Evolutionary conservation across 2,113 vertebrate genomes (phyloP).

Genomic region (Vulpes ferrilata): DNA sequence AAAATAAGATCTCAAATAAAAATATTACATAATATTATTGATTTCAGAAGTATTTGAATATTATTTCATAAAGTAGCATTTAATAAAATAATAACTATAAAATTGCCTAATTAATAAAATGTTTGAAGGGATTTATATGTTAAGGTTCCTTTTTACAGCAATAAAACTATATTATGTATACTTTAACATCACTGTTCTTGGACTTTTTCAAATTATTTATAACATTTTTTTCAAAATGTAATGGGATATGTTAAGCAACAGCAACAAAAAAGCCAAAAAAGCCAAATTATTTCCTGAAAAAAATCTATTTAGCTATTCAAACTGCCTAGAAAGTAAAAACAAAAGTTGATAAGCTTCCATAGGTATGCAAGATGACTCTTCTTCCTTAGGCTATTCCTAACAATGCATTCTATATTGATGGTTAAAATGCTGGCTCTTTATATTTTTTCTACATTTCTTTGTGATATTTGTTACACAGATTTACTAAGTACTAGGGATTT

Average conservation of each 20-base stretch:
- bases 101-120: background rate
- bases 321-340: background rate
- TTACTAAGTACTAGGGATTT: background rate
- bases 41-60: background rate
- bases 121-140: background rate
- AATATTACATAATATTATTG: background rate
- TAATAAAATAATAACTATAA: background rate
- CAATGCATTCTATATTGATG: background rate
- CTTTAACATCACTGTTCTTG: background rate
- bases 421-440: background rate
- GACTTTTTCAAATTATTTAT: background rate
- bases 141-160: background rate
- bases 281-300: background rate
- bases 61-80: background rate
- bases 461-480: background rate
- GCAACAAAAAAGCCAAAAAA: background rate
- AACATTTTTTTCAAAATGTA: conserved; percentile 9
- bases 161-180: background rate
- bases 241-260: background rate
- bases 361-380: background rate
- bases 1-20: background rate
- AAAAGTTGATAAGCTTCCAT: background rate
- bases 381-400: background rate
- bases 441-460: background rate
- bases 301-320: background rate